phyloP scores from a whole-genome alignment of 2,113 vertebrate genomes.

The Ramphastos sulfuratus region DNA sequence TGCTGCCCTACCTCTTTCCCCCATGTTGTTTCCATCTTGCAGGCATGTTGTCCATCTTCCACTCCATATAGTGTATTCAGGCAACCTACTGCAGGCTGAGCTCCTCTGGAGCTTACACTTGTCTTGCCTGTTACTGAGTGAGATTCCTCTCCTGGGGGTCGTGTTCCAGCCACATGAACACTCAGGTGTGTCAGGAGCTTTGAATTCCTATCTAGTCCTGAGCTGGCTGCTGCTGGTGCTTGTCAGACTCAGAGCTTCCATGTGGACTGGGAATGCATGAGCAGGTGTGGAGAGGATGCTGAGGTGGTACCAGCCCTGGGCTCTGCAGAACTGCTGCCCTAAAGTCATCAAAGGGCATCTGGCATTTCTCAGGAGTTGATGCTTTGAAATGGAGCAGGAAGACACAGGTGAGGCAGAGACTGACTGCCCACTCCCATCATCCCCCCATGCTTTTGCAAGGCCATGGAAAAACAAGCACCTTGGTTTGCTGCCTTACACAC shows the following conservation, averaged over 20 bases:
- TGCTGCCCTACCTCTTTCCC: not conserved
- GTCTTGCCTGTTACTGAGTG: not conserved
- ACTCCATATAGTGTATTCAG: not conserved
- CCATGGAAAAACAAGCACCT: not conserved
- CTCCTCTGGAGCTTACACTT: not conserved
- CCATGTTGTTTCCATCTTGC: constrained; percentile 33
- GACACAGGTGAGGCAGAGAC: not conserved
- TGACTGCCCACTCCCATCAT: not conserved
- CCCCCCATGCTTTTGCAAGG: not conserved
- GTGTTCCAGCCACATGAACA: not conserved
- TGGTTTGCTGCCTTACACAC: not conserved
- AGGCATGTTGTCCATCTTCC: not conserved
- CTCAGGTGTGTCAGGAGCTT: not conserved
- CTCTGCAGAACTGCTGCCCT: not conserved
- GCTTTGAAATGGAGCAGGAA: not conserved
- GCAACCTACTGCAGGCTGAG: not conserved
- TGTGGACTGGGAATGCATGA: rapidly evolving
- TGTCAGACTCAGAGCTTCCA: not conserved
- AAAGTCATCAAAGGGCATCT: not conserved
- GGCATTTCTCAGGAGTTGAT: not conserved
- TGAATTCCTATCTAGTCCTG: not conserved
- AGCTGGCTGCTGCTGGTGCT: not conserved
- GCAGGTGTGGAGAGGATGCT: not conserved
- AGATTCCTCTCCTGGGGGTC: not conserved
- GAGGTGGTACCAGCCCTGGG: not conserved